These are phyloP conservation scores for Anas platyrhynchos DNA, from an alignment of 2,113 vertebrate genomes.

Conservation along the genomic window DNA sequence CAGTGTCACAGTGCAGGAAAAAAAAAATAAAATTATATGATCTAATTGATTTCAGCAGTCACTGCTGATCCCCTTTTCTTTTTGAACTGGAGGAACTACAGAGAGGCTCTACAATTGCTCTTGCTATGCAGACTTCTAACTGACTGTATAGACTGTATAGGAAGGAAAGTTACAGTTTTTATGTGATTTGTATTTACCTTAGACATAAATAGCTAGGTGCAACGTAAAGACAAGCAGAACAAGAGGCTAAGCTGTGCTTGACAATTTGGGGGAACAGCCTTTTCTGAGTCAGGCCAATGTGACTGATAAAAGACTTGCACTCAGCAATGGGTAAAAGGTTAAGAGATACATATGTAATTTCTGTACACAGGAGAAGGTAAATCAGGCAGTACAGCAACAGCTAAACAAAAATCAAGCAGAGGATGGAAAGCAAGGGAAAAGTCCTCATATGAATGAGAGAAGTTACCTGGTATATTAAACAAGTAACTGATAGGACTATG, in stretches of 20 bases:
- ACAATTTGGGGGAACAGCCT: neutral
- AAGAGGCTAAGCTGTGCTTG: neutral
- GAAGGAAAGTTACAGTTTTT: neutral
- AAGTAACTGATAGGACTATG: neutral
- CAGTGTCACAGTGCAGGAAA: neutral
- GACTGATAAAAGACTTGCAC: neutral
- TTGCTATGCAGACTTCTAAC: neutral
- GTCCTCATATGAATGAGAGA: neutral
- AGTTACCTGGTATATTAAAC: neutral
- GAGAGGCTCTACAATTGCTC: neutral
- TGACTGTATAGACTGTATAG: neutral
- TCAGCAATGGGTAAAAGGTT: neutral
- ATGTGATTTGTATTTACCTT: neutral
- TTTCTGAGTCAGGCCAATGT: neutral
- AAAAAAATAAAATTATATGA: neutral
- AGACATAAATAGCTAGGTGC: neutral
- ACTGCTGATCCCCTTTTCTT: neutral
- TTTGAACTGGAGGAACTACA: neutral
- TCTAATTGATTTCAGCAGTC: neutral
- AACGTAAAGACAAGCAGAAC: neutral
- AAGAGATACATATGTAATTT: neutral
- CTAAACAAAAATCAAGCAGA: neutral
- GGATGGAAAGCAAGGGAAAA: neutral
- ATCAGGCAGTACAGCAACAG: neutral
- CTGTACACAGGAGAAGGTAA: neutral